phyloP scores from a whole-genome alignment of 2,888 invertebrate genomes.

The Ctenicera cuprea region DNA sequence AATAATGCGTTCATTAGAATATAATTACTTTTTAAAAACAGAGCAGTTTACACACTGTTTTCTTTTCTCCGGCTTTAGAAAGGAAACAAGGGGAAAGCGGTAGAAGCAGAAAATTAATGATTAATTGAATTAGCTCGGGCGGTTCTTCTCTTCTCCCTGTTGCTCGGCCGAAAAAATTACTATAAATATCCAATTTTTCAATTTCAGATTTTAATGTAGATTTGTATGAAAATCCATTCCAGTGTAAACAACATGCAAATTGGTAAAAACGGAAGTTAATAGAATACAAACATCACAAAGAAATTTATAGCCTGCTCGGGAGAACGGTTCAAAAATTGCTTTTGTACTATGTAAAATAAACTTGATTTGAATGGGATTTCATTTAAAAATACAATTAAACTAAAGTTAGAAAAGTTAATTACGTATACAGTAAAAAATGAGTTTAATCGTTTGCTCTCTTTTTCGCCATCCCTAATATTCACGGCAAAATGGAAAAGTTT shows the following conservation, averaged over 20 bases:
- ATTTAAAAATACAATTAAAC: conserved; percentile 51
- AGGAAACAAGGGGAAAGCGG: conserved; percentile 19
- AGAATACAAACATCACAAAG: conserved; percentile 63
- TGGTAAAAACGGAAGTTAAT: conserved; percentile 64
- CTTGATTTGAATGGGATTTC: conserved; percentile 50
- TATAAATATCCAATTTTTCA: conserved; percentile 60
- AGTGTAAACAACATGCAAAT: conserved; percentile 64
- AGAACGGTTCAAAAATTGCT: conserved; percentile 53
- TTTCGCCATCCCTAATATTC: conserved; percentile 14
- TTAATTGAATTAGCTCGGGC: conserved; percentile 36
- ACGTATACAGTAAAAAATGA: conserved; percentile 33
- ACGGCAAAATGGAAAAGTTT: conserved; percentile 1
- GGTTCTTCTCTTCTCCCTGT: conserved; percentile 28
- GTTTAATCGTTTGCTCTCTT: background rate
- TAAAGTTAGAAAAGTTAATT: conserved; percentile 48
- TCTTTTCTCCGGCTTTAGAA: background rate
- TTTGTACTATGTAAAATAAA: conserved; percentile 52
- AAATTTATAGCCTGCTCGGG: conserved; percentile 58
- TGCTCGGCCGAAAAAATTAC: conserved; percentile 47
- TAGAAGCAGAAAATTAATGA: conserved; percentile 30
- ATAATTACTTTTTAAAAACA: conserved; percentile 34
- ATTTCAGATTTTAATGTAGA: conserved; percentile 63
- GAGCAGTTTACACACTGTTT: conserved; percentile 18
- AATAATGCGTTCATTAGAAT: conserved; percentile 47
- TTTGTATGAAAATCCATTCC: conserved; percentile 61